phyloP scores from a whole-genome alignment of 2,888 invertebrate species.

The Salpingus planirostris region DNA sequence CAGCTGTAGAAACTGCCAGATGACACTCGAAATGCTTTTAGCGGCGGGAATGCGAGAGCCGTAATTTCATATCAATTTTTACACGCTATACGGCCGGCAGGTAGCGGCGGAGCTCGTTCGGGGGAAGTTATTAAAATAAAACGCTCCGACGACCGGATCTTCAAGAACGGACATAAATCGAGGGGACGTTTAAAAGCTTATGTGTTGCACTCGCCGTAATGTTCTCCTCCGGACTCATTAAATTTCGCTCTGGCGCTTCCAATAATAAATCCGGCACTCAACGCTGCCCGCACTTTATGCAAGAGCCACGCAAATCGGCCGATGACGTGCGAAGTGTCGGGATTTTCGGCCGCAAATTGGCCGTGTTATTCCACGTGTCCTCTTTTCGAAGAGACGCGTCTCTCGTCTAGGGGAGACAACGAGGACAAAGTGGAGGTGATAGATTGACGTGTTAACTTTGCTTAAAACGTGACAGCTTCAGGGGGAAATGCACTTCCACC shows the following conservation, averaged over 20 bases:
- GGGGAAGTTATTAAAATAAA: slow-evolving; percentile 6
- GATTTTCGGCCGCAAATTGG: neutral
- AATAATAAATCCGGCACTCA: too few relatives aligned
- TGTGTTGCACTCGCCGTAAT: too few relatives aligned
- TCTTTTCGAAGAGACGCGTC: neutral
- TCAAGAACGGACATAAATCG: too few relatives aligned
- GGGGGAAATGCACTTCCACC: slow-evolving; percentile 15
- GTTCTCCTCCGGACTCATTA: too few relatives aligned
- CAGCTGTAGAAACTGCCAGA: slow-evolving; percentile 9
- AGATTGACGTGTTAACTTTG: slow-evolving; percentile 27
- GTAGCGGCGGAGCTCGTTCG: slow-evolving; percentile 2
- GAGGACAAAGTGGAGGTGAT: slow-evolving; percentile 24
- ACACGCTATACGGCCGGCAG: slow-evolving; percentile 1
- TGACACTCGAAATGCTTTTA: slow-evolving; percentile 15
- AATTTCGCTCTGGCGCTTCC: too few relatives aligned
- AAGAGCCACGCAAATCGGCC: too few relatives aligned
- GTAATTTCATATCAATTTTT: slow-evolving; percentile 9
- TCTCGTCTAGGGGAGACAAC: too few relatives aligned
- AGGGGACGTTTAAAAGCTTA: too few relatives aligned
- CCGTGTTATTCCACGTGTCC: neutral
- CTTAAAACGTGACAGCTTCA: slow-evolving; percentile 23
- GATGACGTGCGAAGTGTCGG: too few relatives aligned
- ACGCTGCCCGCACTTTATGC: too few relatives aligned
- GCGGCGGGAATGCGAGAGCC: slow-evolving; percentile 5
- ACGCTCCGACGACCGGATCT: too few relatives aligned